Base-by-base conservation (phyloP, 1,140 invertebrate species). In the Bicyclus anynana region DNA sequence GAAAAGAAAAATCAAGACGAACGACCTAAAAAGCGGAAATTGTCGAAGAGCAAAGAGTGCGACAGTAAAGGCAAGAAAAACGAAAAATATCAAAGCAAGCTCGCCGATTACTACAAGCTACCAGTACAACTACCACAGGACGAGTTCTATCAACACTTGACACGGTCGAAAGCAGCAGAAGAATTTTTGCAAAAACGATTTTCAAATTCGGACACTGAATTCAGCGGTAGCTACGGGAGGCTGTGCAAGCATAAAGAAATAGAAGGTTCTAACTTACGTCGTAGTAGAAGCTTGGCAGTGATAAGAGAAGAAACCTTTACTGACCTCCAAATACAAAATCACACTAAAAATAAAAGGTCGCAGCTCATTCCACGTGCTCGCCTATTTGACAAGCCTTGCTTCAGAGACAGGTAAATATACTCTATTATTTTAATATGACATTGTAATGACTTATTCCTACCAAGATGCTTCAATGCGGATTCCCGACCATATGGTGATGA, bases 341-440 rank as follows among this genome's bases (percentile, higher is more conserved):
- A 91, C 68, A 90, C 90, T 49, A 90, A 91, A 65, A 90, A 89
- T 53, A 91, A 92, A 56, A 90, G 93, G 64, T 92, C 93, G 18
- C 94, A 94, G 78, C 87, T 95, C 49, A 95, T 95, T 80, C 94
- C 94, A 20, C 90, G 94, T 64, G 94, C 94, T 16, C 93, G 93
- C 69, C 88, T 95, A 46, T 93, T 94, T 65, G 93, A 94, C 84
- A 92, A 92, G 35, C 92, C 92, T 77, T 91, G 92, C 68, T 91
- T 94, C 71, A 93, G 93, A 78, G 92, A 93, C 71, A 92, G 92
- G 92, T 93, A 84, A 38, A 38, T 5, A 14, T 14, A 16, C 16
- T 38, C 10, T 16, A 17, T 50, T 33, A 7, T 10, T 33, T 33
- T 12, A 1, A 12, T 33, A 33, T 12, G n/a, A 33, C n/a, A 33